Base-by-base conservation (phyloP, 2,113 vertebrate species). In the Anguilla japonica region DNA sequence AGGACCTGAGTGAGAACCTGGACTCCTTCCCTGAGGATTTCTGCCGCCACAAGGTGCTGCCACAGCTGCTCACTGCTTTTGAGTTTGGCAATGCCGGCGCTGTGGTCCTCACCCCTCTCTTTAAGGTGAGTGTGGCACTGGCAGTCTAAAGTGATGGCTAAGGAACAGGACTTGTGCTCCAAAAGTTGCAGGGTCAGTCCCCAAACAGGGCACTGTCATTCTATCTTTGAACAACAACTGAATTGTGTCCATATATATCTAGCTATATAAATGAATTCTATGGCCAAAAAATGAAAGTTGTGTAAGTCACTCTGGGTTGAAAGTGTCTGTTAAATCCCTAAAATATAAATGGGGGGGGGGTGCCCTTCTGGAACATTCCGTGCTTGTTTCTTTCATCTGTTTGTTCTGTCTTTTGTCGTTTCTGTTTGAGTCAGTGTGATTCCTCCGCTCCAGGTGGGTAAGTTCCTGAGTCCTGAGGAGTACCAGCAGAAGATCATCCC, bases 401-500 rank as follows among this genome's bases (percentile, higher is more conserved):
- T 22, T 67, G 18, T 26, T 67, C 5, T 67, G 3, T 67, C 60
- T 67, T 34, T 67, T 26, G 22, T 26, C n/a, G 15, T n/a, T 41
- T 84, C 20, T 82, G 41, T 50, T 3, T 15, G 39, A 16, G 11
- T 29, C 79, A 14, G 79, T 41, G 39, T 80, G 16, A 79, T 39
- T 11, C 26, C 11, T 20, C 34, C 29, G 2, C 14, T 43, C 3
- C 90, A 98, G 97, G 97, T 98, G 87, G 97, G 97, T 22, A 98
- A 98, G 90, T 97, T 96, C 87, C 94, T 98, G 56, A 97, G 92
- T 0, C 90, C 96, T 0, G 97, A 98, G 60, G 97, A 98, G 90
- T 98, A 98, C 89, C 97, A 98, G 86, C 97, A 97, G 92, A 97
- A 98, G 90, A 97, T 98, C 90, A 97, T 98, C 85, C 97, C 97